Evolutionary conservation across 2,888 invertebrate species (phyloP).

Genomic region (Heteromurus nitidus): DNA sequence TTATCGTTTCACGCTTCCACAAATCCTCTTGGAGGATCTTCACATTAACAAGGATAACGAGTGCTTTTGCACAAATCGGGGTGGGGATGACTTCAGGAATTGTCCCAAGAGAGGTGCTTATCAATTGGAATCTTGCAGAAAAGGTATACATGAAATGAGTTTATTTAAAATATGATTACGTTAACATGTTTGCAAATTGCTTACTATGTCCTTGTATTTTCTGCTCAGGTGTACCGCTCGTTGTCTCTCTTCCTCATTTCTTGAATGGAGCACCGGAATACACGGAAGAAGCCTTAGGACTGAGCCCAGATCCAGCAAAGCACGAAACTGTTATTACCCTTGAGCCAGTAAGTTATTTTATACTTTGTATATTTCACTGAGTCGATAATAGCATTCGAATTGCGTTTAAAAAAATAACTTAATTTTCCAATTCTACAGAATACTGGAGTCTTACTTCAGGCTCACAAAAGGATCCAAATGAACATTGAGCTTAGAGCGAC

Average conservation of each 20-base stretch:
- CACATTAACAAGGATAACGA: slow-evolving; percentile 69
- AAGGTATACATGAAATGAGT: slow-evolving; percentile 43
- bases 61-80: slow-evolving; percentile 73
- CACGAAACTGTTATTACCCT: slow-evolving; percentile 75
- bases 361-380: not conserved
- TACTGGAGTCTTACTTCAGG: slow-evolving; percentile 74
- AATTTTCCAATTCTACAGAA: slow-evolving; percentile 48
- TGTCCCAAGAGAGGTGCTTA: slow-evolving; percentile 64
- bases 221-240: slow-evolving; percentile 73
- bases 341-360: slow-evolving; percentile 74
- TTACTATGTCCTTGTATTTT: no score
- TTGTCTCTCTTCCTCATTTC: slow-evolving; percentile 75
- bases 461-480: slow-evolving; percentile 72
- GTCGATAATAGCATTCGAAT: not conserved
- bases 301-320: slow-evolving; percentile 64
- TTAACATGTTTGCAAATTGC: not conserved
- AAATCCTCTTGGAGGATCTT: slow-evolving; percentile 69
- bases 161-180: not conserved
- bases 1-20: slow-evolving; percentile 73
- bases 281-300: slow-evolving; percentile 64
- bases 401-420: not conserved
- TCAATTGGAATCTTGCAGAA: slow-evolving; percentile 58
- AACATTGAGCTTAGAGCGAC: slow-evolving; percentile 68
- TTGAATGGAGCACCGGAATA: slow-evolving; percentile 73
- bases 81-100: slow-evolving; percentile 45